Evolutionary conservation across 2,113 vertebrate species (phyloP).

Genomic region (Callospermophilus lateralis): DNA sequence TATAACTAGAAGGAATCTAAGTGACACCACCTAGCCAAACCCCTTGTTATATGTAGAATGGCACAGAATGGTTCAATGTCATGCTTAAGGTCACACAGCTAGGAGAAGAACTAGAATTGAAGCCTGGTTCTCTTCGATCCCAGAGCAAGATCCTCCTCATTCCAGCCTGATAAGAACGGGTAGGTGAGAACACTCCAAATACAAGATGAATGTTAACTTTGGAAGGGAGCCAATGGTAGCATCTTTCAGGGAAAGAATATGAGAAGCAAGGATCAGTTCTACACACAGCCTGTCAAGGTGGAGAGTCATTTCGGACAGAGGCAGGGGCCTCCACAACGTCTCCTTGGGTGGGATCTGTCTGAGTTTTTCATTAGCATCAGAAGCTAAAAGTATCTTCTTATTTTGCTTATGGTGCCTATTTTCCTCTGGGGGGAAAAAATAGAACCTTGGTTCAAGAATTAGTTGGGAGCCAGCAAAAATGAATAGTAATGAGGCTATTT

Average conservation of each 20-base stretch:
- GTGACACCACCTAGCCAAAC: not conserved
- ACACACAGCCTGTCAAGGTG: fast-evolving
- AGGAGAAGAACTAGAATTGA: not conserved
- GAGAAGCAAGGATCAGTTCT: not conserved
- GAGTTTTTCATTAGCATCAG: slow-evolving; percentile 25
- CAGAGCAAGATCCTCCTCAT: not conserved
- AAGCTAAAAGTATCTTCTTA: slow-evolving; percentile 76
- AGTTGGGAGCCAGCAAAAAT: slow-evolving; percentile 89
- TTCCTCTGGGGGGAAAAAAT: slow-evolving; percentile 74
- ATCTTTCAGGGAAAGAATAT: not conserved
- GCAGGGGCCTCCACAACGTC: fast-evolving
- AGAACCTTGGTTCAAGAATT: slow-evolving; percentile 88
- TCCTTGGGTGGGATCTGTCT: not conserved
- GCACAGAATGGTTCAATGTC: not conserved
- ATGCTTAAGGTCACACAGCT: not conserved
- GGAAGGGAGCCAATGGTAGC: fast-evolving
- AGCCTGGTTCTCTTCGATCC: not conserved
- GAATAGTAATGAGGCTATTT: slow-evolving; percentile 90
- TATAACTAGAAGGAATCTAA: not conserved
- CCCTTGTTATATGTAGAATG: not conserved
- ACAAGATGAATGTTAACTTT: not conserved
- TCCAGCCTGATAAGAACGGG: not conserved
- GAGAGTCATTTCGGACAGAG: not conserved
- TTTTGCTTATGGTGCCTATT: slow-evolving; percentile 68
- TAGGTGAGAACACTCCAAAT: not conserved